Evolutionary conservation across 2,113 vertebrate species (phyloP).

Genomic region (Colinus virginianus): DNA sequence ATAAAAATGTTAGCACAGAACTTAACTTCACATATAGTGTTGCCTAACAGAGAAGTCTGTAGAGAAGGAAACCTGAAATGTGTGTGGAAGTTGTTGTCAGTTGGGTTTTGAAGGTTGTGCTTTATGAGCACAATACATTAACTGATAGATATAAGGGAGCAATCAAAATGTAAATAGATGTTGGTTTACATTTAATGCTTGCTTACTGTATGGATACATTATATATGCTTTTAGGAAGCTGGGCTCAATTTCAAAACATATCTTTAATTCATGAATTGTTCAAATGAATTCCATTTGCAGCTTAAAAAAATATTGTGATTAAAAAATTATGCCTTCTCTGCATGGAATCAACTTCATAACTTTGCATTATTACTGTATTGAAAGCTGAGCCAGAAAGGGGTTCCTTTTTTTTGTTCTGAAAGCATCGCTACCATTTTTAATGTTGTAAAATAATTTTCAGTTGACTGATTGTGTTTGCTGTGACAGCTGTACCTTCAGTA

Average conservation of each 20-base stretch:
- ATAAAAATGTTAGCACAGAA: conserved; percentile 10
- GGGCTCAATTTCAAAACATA: conserved; percentile 56
- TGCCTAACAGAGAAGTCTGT: background rate
- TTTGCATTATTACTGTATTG: background rate
- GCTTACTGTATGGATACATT: conserved; percentile 41
- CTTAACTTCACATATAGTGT: background rate
- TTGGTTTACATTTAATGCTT: conserved; percentile 36
- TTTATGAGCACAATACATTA: conserved; percentile 59
- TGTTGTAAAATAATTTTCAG: background rate
- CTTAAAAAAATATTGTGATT: conserved; percentile 55
- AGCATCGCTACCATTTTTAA: background rate
- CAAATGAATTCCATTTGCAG: conserved; percentile 52
- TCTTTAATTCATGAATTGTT: conserved; percentile 71
- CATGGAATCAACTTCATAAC: conserved; percentile 37
- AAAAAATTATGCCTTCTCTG: conserved; percentile 42
- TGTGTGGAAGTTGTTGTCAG: conserved; percentile 10
- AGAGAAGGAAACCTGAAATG: conserved; percentile 6
- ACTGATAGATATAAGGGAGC: conserved; percentile 60
- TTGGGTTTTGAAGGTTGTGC: conserved; percentile 36
- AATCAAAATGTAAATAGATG: conserved; percentile 71
- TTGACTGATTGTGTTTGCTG: background rate
- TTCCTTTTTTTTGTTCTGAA: conserved; percentile 4
- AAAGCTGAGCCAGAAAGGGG: background rate
- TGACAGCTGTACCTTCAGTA: background rate
- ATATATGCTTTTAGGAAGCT: conserved; percentile 43